Evolutionary conservation across 2,797 vertebrate genomes (phyloP), one percentile per base, ranked within the genome.

Genomic region (Centropyge bicolor): DNA sequence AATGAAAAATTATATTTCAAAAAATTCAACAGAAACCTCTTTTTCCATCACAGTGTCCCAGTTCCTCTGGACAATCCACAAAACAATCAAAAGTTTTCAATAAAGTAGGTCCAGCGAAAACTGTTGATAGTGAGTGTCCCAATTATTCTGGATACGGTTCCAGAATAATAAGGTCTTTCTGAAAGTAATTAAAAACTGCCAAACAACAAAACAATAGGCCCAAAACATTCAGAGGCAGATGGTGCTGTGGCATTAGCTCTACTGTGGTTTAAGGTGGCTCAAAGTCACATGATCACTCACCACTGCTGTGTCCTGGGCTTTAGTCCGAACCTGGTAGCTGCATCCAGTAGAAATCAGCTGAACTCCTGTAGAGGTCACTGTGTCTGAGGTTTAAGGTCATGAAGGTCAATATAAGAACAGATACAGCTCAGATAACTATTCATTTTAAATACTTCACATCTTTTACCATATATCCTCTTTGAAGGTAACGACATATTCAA

Each of bases 11-110:
- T 9, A 57, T 13, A 40, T 56, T 56, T 6, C 56, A 76, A 31
- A 63, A 63, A 22, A 60, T 13, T 55, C 41, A 70, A 73, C n/a
- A 65, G 38, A 76, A 45, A 31, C 9, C 51, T 72, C 22, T 66
- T 45, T 68, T 45, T 70, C 27, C 27, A 38, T 41, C 36, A 9
- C 49, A 19, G 16, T 62, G 46, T 31, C 27, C 27, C 27, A 31
- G 27, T 31, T 31, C 27, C 27, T 31, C 27, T 31, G 57, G 46
- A 64, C 52, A 24, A 51, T 6, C 52, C 46, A 5, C 41, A 65
- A 17, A 38, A 56, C 45, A 52, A 17, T 35, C 49, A 19, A 55
- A 73, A 17, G 60, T 45, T 43, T 51, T 43, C 13, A 45, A 36
- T 22, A 13, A 17, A 55, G 24, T 36, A 22, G 24, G 35, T 54